Percentiles rank a stretch among this genome's conserved stretches.
Evolutionary conservation across 92 coral and sea anemone genomes (phyloP).

Genomic region (Palythoa caribaeorum): DNA sequence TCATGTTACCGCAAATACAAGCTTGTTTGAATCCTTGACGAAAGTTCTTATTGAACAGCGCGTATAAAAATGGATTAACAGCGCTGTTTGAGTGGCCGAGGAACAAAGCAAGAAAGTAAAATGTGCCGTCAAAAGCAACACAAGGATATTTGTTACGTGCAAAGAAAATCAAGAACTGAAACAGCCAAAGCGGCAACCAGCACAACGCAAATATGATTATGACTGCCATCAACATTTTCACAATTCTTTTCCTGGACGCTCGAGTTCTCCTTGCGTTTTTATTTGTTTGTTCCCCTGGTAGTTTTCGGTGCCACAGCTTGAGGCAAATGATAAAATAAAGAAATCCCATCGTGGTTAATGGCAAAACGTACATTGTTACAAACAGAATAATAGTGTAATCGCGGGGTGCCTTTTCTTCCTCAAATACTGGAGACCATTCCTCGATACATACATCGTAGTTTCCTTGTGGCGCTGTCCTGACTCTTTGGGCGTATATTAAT

Average conservation of each 20-base stretch:
- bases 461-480: conserved; percentile 20
- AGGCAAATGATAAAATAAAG: conserved; percentile 74
- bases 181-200: conserved; percentile 83
- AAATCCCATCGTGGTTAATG: conserved; percentile 75
- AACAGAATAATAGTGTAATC: conserved; percentile 83
- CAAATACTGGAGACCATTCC: conserved; percentile 81
- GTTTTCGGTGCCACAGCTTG: conserved; percentile 78
- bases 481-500: conserved; percentile 77
- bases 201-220: conserved; percentile 73
- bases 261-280: conserved; percentile 57
- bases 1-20: conserved; percentile 57
- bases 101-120: conserved; percentile 78
- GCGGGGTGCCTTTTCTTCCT: conserved; percentile 62
- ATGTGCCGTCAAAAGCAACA: conserved; percentile 56
- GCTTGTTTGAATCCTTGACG: conserved; percentile 83
- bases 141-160: conserved; percentile 64
- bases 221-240: conserved; percentile 83
- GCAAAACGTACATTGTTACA: conserved; percentile 70
- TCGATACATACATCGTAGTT: conserved; percentile 74
- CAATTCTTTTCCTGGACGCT: conserved; percentile 74
- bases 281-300: conserved; percentile 71
- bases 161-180: conserved; percentile 73
- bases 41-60: conserved; percentile 79
- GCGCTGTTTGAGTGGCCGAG: conserved; percentile 88
- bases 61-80: conserved; percentile 80